A percentile compares a stretch with the other conserved stretches of the same genome.
phyloP scores from a whole-genome alignment of 1,140 invertebrate species.

The Drosophila teissieri region DNA sequence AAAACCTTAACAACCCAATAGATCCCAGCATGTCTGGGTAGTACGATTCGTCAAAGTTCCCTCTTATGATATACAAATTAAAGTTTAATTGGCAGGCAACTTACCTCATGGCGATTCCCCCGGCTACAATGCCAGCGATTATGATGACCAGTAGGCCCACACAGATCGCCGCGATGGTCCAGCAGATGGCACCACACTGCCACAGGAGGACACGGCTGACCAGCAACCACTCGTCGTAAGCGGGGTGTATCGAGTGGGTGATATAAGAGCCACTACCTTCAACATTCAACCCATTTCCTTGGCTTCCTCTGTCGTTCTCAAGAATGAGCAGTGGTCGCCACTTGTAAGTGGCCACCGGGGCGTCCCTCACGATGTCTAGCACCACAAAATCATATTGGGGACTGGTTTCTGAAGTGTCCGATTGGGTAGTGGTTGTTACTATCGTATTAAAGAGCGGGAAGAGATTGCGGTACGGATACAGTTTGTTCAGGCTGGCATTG shows the following conservation, averaged over 20 bases:
- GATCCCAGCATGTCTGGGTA: too few species aligned
- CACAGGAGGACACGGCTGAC: slow-evolving; percentile 72
- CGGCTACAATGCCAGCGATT: slow-evolving; percentile 70
- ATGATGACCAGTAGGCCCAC: slow-evolving; percentile 68
- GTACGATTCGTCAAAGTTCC: neutral
- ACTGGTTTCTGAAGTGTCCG: slow-evolving; percentile 19
- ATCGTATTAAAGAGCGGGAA: slow-evolving; percentile 80
- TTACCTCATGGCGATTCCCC: slow-evolving; percentile 78
- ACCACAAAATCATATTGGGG: slow-evolving; percentile 83
- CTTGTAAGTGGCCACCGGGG: slow-evolving; percentile 32
- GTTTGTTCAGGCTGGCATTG: slow-evolving; percentile 39
- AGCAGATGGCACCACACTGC: slow-evolving; percentile 81
- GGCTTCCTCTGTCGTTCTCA: slow-evolving; percentile 49
- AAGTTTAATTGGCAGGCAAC: slow-evolving; percentile 11
- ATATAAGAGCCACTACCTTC: slow-evolving; percentile 53
- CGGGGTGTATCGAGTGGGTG: slow-evolving; percentile 77
- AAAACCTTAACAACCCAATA: too few species aligned
- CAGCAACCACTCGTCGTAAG: slow-evolving; percentile 79
- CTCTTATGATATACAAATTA: neutral
- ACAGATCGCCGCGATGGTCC: slow-evolving; percentile 76
- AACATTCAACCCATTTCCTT: slow-evolving; percentile 7
- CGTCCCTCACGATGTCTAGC: slow-evolving; percentile 72
- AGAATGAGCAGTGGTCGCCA: slow-evolving; percentile 82
- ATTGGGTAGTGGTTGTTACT: slow-evolving; percentile 43
- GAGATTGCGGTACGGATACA: slow-evolving; percentile 72